Evolutionary conservation across 2,113 vertebrate species (phyloP).

Genomic region (Ailuropoda melanoleuca): DNA sequence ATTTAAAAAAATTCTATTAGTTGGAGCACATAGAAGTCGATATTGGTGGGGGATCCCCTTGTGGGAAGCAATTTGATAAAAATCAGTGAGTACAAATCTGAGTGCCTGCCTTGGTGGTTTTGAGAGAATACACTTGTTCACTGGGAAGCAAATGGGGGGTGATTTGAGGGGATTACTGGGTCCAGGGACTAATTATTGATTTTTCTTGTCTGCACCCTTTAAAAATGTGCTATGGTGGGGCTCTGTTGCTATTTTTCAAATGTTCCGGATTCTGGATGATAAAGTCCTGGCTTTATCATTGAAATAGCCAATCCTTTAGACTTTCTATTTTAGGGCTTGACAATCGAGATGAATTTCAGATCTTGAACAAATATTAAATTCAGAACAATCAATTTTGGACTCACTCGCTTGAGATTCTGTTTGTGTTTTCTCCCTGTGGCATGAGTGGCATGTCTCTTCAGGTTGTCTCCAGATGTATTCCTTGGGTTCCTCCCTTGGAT

Average conservation of each 20-base stretch:
- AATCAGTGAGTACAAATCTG: neutral
- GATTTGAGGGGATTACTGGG: neutral
- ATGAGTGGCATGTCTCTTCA: rapidly evolving
- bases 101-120: neutral
- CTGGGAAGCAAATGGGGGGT: neutral
- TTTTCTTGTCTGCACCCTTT: neutral
- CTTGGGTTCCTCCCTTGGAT: neutral
- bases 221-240: neutral
- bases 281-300: neutral
- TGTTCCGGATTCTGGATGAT: neutral
- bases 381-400: neutral
- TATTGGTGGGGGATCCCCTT: neutral
- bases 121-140: neutral
- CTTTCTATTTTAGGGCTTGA: neutral
- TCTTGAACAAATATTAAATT: neutral
- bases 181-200: neutral
- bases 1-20: neutral
- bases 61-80: neutral
- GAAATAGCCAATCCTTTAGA: neutral
- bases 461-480: neutral
- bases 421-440: neutral
- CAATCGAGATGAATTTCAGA: neutral
- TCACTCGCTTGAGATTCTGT: neutral
- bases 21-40: neutral
- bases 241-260: neutral